A percentile compares a stretch with the other conserved stretches of the same genome.
These are phyloP conservation scores for Gallinago media DNA, from an alignment of 2,113 vertebrate genomes.

Conservation along the genomic window DNA sequence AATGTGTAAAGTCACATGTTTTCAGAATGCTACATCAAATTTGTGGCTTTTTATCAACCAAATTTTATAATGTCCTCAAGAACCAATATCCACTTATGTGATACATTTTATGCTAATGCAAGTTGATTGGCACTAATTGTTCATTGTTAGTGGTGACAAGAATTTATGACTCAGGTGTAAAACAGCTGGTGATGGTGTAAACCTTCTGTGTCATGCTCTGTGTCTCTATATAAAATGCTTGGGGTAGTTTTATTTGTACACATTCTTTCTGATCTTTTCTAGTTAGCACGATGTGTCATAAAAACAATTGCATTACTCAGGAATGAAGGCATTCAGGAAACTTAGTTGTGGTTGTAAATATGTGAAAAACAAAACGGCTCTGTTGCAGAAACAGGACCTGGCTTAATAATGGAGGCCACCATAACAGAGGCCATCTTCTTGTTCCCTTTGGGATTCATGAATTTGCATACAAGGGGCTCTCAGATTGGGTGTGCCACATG, in stretches of 20 bases:
- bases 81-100: background rate
- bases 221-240: background rate
- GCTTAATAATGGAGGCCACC: background rate
- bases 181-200: background rate
- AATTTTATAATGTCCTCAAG: background rate
- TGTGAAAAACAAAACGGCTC: background rate
- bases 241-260: background rate
- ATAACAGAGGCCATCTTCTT: background rate
- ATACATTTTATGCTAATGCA: background rate
- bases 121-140: background rate
- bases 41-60: background rate
- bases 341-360: background rate
- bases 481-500: background rate
- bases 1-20: background rate
- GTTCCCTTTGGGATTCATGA: background rate
- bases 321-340: background rate
- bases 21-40: background rate
- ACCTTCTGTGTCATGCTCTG: background rate
- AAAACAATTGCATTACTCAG: rapidly evolving
- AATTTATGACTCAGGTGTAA: background rate
- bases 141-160: background rate
- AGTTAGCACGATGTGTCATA: background rate
- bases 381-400: background rate
- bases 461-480: background rate
- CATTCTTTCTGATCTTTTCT: background rate